A percentile compares a stretch with the other conserved stretches of the same genome.
phyloP scores from a whole-genome alignment of 2,797 vertebrate genomes.

The Trachops cirrhosus region DNA sequence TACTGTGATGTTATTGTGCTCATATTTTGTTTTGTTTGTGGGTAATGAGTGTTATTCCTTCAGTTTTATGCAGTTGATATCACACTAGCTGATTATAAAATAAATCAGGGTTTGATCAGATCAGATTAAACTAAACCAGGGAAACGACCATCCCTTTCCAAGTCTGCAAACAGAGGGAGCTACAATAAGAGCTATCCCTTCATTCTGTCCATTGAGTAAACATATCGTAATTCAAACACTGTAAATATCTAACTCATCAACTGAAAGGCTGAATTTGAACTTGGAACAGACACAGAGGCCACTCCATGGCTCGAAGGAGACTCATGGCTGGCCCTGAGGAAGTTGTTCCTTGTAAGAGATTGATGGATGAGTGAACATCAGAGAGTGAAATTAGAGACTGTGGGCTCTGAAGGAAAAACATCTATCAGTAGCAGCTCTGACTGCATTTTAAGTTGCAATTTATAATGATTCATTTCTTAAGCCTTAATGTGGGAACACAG shows the following conservation, averaged over 20 bases:
- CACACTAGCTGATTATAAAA: not conserved
- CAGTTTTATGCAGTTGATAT: not conserved
- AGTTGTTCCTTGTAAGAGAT: not conserved
- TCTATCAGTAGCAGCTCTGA: not conserved
- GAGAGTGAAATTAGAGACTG: not conserved
- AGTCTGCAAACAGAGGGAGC: not conserved
- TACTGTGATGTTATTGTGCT: not conserved
- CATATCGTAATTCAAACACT: not conserved
- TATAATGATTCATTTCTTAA: not conserved
- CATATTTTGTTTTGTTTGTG: not conserved
- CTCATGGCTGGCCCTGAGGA: not conserved
- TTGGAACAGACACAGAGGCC: not conserved
- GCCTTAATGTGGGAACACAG: not conserved
- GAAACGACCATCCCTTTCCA: not conserved
- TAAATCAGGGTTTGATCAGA: not conserved
- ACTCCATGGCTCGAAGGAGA: not conserved
- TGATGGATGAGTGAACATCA: not conserved
- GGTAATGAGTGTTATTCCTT: not conserved
- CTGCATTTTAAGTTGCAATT: slow-evolving; percentile 11
- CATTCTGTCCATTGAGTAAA: not conserved
- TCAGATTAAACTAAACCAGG: not conserved
- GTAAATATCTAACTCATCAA: not conserved
- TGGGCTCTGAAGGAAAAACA: not conserved
- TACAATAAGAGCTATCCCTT: not conserved
- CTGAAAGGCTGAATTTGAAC: not conserved